A percentile compares a stretch with the other conserved stretches of the same genome.
These are phyloP conservation scores for Clanis bilineata DNA, from an alignment of 2,888 invertebrate genomes.

Conservation along the genomic window DNA sequence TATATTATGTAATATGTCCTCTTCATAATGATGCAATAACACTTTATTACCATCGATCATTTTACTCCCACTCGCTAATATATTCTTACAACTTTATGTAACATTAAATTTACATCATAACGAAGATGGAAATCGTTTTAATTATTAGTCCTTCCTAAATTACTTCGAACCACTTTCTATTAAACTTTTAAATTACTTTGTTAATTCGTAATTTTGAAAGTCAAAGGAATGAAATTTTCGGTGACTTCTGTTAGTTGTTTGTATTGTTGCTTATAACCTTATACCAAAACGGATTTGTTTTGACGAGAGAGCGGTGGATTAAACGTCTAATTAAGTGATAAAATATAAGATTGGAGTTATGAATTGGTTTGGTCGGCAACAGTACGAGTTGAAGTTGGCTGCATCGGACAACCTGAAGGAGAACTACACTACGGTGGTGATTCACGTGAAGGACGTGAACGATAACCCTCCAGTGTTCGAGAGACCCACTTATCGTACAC, in stretches of 20 bases:
- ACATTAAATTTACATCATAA: neutral
- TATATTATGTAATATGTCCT: neutral
- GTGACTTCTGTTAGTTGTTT: constrained; percentile 3
- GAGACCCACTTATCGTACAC: constrained; percentile 95
- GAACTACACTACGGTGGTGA: constrained; percentile 98
- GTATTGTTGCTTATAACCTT: neutral
- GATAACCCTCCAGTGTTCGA: constrained; percentile 99
- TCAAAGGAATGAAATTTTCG: constrained; percentile 31
- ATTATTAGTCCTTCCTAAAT: constrained; percentile 3
- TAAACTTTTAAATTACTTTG: constrained; percentile 51
- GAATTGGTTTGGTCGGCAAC: constrained; percentile 40
- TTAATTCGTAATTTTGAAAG: constrained; percentile 38
- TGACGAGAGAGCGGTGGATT: neutral
- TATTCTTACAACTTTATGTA: neutral
- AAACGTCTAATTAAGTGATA: neutral
- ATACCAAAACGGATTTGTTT: neutral
- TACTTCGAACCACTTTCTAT: constrained; percentile 30
- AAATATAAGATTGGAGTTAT: neutral
- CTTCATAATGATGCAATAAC: neutral
- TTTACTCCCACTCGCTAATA: neutral
- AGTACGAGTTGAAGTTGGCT: constrained; percentile 97
- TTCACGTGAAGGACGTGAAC: constrained; percentile 98
- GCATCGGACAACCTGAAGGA: constrained; percentile 98
- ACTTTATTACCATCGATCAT: neutral
- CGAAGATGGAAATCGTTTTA: constrained; percentile 4